Percentiles rank a stretch among this genome's conserved stretches.
Conservation (phyloP, 2,888 invertebrate species). For the Andrena camellia region DNA sequence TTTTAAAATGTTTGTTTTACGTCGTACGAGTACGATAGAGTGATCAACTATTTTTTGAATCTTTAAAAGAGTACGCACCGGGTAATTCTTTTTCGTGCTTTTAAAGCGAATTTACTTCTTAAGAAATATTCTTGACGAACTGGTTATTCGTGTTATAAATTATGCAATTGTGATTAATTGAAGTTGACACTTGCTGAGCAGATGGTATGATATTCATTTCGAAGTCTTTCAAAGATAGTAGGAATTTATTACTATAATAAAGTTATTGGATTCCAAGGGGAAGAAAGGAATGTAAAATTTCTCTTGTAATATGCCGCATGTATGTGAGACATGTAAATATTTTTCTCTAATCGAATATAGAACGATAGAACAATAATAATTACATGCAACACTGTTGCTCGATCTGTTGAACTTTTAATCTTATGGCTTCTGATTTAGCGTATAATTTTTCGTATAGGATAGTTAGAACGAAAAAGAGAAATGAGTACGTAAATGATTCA, state of each 20-base stretch:
- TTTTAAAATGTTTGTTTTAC: conserved; percentile 29
- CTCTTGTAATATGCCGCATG: conserved; percentile 61
- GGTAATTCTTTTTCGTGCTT: not conserved
- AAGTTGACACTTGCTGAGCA: conserved; percentile 52
- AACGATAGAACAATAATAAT: conserved; percentile 54
- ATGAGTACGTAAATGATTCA: conserved; percentile 27
- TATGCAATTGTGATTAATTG: conserved; percentile 26
- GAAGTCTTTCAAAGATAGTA: conserved; percentile 44
- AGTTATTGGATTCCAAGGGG: conserved; percentile 29
- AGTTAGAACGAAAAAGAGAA: conserved; percentile 37
- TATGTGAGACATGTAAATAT: conserved; percentile 69
- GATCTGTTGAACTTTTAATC: conserved; percentile 62
- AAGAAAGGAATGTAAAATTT: conserved; percentile 66
- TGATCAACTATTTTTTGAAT: conserved; percentile 21
- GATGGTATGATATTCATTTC: conserved; percentile 52
- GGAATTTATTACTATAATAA: conserved; percentile 40
- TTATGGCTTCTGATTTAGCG: conserved; percentile 62
- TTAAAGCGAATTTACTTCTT: not conserved
- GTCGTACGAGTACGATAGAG: not conserved
- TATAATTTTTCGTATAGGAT: conserved; percentile 57
- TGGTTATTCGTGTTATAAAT: not conserved
- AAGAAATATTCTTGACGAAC: conserved; percentile 22
- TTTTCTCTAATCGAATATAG: conserved; percentile 67
- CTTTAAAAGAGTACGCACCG: conserved; percentile 14
- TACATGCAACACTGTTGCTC: conserved; percentile 60